Percentiles rank a stretch among this genome's conserved stretches.
phyloP scores from a whole-genome alignment of 1,140 invertebrate genomes.

The Conus ventricosus region DNA sequence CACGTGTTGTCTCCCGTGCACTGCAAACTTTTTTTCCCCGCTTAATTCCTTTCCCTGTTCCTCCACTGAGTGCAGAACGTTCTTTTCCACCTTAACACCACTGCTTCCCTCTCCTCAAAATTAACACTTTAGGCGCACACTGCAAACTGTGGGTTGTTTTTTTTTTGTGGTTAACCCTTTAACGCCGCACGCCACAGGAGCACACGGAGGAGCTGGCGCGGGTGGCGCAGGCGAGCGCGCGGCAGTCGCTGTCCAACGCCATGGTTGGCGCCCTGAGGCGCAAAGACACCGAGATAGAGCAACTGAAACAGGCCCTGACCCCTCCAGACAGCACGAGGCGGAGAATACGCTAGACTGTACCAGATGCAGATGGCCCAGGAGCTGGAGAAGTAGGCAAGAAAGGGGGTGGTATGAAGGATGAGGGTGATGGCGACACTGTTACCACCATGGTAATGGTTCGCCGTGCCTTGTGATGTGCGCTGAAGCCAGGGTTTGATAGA shows the following conservation, averaged over 20 bases:
- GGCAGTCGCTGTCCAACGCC: conserved; percentile 35
- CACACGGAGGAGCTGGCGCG: conserved; percentile 54
- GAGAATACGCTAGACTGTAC: conserved; percentile 45
- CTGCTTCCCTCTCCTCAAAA: too few relatives aligned
- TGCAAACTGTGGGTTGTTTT: not conserved
- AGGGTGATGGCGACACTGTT: too few relatives aligned
- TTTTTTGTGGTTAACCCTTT: not conserved
- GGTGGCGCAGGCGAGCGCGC: conserved; percentile 44
- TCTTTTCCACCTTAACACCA: too few relatives aligned
- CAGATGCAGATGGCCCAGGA: conserved; percentile 44
- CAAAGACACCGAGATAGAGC: conserved; percentile 58
- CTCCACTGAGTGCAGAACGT: too few relatives aligned
- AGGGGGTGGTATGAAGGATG: too few relatives aligned
- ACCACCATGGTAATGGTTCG: too few relatives aligned
- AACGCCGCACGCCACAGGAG: conserved; percentile 45
- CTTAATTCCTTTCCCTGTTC: too few relatives aligned
- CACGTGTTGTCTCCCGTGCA: too few relatives aligned
- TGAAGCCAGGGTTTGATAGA: too few relatives aligned
- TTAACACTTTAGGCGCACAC: too few relatives aligned
- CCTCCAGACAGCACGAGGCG: conserved; percentile 46
- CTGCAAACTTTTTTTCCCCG: too few relatives aligned
- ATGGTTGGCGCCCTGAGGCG: conserved; percentile 48
- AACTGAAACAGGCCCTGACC: conserved; percentile 50
- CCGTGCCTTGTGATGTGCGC: too few relatives aligned
- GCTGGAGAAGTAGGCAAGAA: conserved; percentile 52